Conservation (phyloP, 2,888 invertebrate genomes). For the Aspidiotus rigidus region DNA sequence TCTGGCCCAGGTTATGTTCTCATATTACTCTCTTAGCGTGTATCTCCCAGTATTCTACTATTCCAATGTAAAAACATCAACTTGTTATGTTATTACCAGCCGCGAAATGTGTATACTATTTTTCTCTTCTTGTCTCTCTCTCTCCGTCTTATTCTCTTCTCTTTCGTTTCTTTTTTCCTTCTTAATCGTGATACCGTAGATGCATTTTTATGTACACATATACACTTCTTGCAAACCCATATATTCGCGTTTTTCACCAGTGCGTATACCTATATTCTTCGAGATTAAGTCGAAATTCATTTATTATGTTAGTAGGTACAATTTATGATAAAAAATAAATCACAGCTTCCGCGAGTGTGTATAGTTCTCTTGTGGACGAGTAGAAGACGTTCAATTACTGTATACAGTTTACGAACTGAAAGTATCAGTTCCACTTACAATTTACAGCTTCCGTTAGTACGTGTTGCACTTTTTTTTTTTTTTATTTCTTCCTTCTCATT, state of each 20-base stretch:
- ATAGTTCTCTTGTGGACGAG: background rate
- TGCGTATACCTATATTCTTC: background rate
- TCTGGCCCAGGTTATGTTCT: constrained; percentile 34
- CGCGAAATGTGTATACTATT: constrained; percentile 13
- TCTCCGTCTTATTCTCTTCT: background rate
- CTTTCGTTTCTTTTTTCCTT: background rate
- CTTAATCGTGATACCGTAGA: background rate
- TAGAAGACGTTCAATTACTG: constrained; percentile 2
- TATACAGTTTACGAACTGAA: background rate
- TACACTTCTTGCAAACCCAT: background rate
- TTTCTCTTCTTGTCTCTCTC: background rate
- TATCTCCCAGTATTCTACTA: constrained; percentile 12
- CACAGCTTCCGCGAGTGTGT: background rate
- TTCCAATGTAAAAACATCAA: constrained; percentile 22
- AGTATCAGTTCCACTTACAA: background rate
- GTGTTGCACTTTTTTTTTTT: background rate
- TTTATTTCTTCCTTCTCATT: background rate
- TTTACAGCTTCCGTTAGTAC: constrained; percentile 2
- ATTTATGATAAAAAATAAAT: constrained; percentile 2
- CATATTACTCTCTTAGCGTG: constrained; percentile 24
- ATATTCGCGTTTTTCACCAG: background rate
- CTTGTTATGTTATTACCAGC: constrained; percentile 24
- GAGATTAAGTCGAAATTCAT: constrained; percentile 4
- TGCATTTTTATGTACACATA: too few relatives aligned
- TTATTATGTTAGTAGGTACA: constrained; percentile 3